Conservation (phyloP, 2,113 vertebrate species). For the Saccopteryx leptura region DNA sequence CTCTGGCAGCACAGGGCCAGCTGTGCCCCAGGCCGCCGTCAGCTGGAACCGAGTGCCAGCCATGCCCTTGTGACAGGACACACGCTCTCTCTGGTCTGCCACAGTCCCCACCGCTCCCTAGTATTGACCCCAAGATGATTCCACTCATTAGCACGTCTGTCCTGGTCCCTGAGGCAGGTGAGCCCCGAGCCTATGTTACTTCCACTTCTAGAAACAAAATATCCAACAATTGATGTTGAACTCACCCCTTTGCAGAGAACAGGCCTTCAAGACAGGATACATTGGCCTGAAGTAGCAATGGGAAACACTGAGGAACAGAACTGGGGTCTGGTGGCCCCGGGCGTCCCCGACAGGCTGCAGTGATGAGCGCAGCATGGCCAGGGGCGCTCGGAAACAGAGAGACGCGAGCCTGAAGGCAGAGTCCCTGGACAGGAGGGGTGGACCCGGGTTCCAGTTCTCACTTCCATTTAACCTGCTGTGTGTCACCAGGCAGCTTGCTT, state of each 20-base stretch:
- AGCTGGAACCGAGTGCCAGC: background rate
- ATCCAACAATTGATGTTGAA: background rate
- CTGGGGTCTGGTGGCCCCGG: background rate
- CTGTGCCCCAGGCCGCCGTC: no score
- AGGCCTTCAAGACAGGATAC: background rate
- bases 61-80: no score
- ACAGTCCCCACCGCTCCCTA: background rate
- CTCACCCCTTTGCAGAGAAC: background rate
- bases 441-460: background rate
- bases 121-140: background rate
- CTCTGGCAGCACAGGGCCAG: background rate
- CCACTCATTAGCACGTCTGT: background rate
- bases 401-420: background rate
- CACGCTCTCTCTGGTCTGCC: background rate
- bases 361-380: background rate
- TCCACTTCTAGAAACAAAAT: background rate
- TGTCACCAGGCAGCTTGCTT: background rate
- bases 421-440: background rate
- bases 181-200: background rate
- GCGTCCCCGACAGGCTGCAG: background rate
- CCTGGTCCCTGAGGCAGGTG: background rate
- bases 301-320: background rate
- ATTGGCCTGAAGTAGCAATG: background rate
- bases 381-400: background rate
- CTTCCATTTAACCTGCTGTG: background rate